Base-by-base conservation (phyloP, 2,888 invertebrate genomes). In the Dasypogon diadema region DNA sequence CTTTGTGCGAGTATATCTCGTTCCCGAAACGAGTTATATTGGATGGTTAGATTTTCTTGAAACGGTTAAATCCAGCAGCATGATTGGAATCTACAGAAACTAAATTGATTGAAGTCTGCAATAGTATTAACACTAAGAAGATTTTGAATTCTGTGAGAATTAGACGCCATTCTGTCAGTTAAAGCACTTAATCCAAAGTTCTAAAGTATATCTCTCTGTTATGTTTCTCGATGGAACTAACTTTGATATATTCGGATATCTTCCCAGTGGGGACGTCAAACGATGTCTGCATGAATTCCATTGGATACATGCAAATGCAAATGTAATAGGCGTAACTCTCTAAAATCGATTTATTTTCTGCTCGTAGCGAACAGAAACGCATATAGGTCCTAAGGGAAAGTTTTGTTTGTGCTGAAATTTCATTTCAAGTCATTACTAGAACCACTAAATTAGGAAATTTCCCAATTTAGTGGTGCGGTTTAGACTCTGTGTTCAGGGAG, bases 331-430 rank as follows among this genome's bases (percentile, higher is more conserved):
- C 21, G 21, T 16, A 14, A 8, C 21, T 10, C 42, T 10, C 21
- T 37, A 10, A 22, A 48, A 65, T 65, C 65, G n/a, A 65, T 65
- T 65, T 65, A 65, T 30, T 14, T 34, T 5, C 6, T 16, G 8
- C 2, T 4, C 12, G 14, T 0, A 58, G n/a, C 1, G 18, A 37
- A 60, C 21, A 37, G 60, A 60, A 60, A 60, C 37, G 60, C 60
- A 34, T 34, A 37, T 18, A 34, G 46, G 2, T n/a, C 46, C 46
- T 24, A 14, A 18, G 48, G 24, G 48, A 65, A 65, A 65, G 24
- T 65, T 65, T 65, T 46, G 65, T 65, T 65, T 65, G 46, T 26
- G 46, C 22, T 65, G 46, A 65, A 65, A 65, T 65, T 48, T 46
- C 65, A 65, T 46, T 65, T 65, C 46, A 65, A 65, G 48, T 65